Evolutionary conservation across 2,113 vertebrate genomes (phyloP).

Genomic region (Phoxinus phoxinus): DNA sequence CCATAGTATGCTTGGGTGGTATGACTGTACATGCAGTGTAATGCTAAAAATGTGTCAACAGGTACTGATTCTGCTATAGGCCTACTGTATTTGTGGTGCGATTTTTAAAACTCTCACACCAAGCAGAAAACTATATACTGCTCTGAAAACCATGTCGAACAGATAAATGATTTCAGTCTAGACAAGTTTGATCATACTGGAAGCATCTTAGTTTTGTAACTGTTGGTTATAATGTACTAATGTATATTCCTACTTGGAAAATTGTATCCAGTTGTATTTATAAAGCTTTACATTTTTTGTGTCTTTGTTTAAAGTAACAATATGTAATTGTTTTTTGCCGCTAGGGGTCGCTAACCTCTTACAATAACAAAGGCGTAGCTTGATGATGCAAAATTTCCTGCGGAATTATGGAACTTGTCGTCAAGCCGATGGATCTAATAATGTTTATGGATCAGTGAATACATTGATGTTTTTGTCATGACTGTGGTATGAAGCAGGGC

Average conservation of each 20-base stretch:
- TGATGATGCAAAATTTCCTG: too few relatives aligned
- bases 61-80: neutral
- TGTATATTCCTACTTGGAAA: neutral
- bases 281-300: neutral
- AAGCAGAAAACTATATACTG: neutral
- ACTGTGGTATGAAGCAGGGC: too few relatives aligned
- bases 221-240: neutral
- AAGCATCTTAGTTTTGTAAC: neutral
- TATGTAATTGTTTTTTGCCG: too few relatives aligned
- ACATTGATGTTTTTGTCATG: too few relatives aligned
- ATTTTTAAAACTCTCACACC: neutral
- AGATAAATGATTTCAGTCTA: neutral
- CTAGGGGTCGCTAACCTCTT: too few relatives aligned
- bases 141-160: neutral
- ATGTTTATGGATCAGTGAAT: too few relatives aligned
- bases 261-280: neutral
- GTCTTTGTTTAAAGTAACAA: neutral
- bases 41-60: neutral
- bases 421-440: too few relatives aligned
- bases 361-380: too few relatives aligned
- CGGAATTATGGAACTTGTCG: too few relatives aligned
- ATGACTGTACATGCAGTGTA: conserved; percentile 4
- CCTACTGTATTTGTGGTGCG: neutral
- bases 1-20: neutral
- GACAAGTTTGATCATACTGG: neutral